Evolutionary conservation across 1,140 invertebrate species (phyloP), one percentile per base, ranked within the genome.

Genomic region (Caenorhabditis remanei): DNA sequence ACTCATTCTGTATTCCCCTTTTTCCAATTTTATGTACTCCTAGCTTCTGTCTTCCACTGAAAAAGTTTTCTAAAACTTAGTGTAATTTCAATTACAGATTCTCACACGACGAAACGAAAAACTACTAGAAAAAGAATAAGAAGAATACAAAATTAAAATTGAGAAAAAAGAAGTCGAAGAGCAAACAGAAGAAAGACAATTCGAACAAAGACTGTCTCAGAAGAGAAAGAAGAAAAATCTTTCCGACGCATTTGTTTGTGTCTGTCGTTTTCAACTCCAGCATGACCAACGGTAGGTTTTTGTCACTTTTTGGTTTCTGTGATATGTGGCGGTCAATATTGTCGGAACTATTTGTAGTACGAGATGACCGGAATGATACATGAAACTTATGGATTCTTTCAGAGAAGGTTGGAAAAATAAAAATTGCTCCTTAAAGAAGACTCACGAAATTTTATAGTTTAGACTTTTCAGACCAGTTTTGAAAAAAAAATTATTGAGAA

Each of bases 241-340:
- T 79, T 79, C 13, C 71, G 46, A 50, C 71, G 71, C 46, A 50
- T 79, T 50, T 79, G 46, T 79, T 41, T 79, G 32, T 48, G 43
- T 21, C n/a, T 48, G 41, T 50, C 71, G 50, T 50, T 79, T 4
- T 50, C 71, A 79, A 79, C 65, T 71, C n/a, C 65, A 48, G 71
- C 71, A 79, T 79, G 71, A 79, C 71, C 19, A 79, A n/a, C 46
- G 71, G 71, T 79, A 79, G 11, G 71, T 50, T 50, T 50, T 79
- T 71, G 63, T 65, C 56, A 58, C 56, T 58, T 32, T 65, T 65
- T 41, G 32, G 24, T 40, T 11, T 41, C 58, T 8, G n/a, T 61
- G 16, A 61, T 61, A n/a, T 61, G 3, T 61, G 32, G 32, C 32
- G 32, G 32, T 32, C 32, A 32, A 32, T 32, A 32, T 32, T 32